Conservation (phyloP, 2,113 vertebrate genomes). For the Thamnaconus septentrionalis region DNA sequence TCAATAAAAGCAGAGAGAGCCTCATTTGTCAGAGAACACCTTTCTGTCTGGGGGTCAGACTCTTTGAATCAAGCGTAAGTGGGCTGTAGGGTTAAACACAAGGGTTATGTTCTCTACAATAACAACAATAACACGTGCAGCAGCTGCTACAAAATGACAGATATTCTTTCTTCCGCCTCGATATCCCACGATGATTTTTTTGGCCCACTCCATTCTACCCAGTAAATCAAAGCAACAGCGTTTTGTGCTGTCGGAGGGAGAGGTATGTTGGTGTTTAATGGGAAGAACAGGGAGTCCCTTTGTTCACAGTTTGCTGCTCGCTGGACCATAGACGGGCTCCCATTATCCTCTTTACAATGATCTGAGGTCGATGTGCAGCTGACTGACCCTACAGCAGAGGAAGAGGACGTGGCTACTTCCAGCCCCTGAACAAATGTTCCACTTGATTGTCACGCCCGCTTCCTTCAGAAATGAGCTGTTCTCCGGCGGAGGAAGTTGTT, state of each 20-base stretch:
- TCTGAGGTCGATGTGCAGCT: too few relatives aligned
- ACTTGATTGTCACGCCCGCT: conserved; percentile 26
- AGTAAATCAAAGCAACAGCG: conserved; percentile 4
- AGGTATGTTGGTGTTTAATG: conserved; percentile 5
- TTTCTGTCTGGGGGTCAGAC: conserved; percentile 24
- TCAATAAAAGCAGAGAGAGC: conserved; percentile 44
- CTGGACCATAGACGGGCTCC: conserved; percentile 8
- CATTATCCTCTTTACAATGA: too few relatives aligned
- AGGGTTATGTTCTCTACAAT: conserved; percentile 14
- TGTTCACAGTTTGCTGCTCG: conserved; percentile 27
- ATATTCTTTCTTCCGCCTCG: not conserved
- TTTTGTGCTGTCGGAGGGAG: conserved; percentile 35
- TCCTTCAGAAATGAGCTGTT: conserved; percentile 45
- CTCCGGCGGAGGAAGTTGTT: conserved; percentile 53
- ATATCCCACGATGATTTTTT: not conserved
- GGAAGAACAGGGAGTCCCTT: conserved; percentile 53
- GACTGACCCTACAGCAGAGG: too few relatives aligned
- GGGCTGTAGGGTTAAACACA: conserved; percentile 29
- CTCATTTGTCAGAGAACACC: conserved; percentile 43
- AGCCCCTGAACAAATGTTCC: conserved; percentile 31
- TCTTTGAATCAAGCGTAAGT: conserved; percentile 14
- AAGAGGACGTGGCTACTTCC: conserved; percentile 31
- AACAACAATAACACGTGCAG: conserved; percentile 9
- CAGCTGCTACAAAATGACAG: not conserved
- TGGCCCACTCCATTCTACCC: not conserved